Base-by-base conservation (phyloP, 2,888 invertebrate genomes). In the Platycnemis pennipes region DNA sequence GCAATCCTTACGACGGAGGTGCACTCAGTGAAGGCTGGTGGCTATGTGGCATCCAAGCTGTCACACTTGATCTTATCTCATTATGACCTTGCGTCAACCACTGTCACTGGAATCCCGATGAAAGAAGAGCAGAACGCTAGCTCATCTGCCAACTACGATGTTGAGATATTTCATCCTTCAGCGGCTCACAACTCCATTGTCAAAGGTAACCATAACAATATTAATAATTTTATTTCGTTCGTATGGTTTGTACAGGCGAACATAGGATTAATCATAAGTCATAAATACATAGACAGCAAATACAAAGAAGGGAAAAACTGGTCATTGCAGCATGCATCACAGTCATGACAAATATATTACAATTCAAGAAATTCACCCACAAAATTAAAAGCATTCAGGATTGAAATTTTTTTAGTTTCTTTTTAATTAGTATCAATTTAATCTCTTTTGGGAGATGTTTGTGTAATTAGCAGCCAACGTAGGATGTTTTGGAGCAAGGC, bases 101-200 rank as follows among this genome's bases (percentile, higher is more conserved):
- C 99, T 0, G 99, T 99, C 0, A 99, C 99, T 11, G 99, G 99
- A 5, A 99, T 99, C 95, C 99, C 99, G 1, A 99, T 99, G 99
- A 99, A 99, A 97, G 99, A 99, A 96, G 99, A 99, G 96, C 99
- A 99, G 97, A 99, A 99, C 96, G 99, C 99, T 0, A 99, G 99
- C 96, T 99, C 99, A 0, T 99, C 99, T 94, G 99, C 99, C 0
- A 99, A 99, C 96, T 99, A 99, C 96, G 99, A 99, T 96, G 99
- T 99, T 0, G 99, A 99, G 96, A 98, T 99, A 95, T 98, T 99
- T 95, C 99, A 99, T 96, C 98, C 98, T 0, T 97, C 98, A 16
- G 97, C 98, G 31, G 99, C 99, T 0, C 99, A 99, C 96, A 97
- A 98, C 0, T 98, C 99, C 0, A 97, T 99, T 86, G 97, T 99